Conservation (phyloP, 2,113 vertebrate species). For the Narcine bancroftii region DNA sequence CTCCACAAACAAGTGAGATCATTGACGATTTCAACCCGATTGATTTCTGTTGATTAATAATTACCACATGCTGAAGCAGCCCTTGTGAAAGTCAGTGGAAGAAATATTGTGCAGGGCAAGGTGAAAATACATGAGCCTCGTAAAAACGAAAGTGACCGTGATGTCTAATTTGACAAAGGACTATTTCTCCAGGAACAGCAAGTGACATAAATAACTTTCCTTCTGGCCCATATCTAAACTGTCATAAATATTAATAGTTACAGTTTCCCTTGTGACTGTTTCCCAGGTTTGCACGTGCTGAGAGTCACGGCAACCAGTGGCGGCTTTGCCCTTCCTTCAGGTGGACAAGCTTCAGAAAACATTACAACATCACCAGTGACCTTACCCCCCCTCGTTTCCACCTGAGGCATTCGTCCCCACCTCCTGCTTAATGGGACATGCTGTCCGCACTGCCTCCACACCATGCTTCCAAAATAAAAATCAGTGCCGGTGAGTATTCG, state of each 20-base stretch:
- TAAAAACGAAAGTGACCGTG: neutral
- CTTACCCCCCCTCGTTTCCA: neutral
- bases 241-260: conserved; percentile 24
- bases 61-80: neutral
- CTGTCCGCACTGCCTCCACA: neutral
- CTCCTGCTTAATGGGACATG: neutral
- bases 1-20: neutral
- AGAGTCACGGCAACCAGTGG: neutral
- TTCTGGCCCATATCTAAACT: conserved; percentile 3
- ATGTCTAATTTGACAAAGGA: conserved; percentile 31
- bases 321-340: conserved; percentile 6
- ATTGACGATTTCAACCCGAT: neutral
- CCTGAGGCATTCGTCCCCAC: neutral
- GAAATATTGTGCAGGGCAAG: neutral
- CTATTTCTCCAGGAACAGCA: neutral
- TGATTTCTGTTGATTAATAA: conserved; percentile 30
- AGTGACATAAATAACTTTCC: conserved; percentile 34
- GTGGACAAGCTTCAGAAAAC: neutral
- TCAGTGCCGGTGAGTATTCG: no score
- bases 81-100: neutral
- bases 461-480: neutral
- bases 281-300: neutral
- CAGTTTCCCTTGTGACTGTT: neutral
- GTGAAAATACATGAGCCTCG: neutral
- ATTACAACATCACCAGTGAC: neutral